Base-by-base conservation (phyloP, 2,113 vertebrate species). In the Procapra przewalskii region DNA sequence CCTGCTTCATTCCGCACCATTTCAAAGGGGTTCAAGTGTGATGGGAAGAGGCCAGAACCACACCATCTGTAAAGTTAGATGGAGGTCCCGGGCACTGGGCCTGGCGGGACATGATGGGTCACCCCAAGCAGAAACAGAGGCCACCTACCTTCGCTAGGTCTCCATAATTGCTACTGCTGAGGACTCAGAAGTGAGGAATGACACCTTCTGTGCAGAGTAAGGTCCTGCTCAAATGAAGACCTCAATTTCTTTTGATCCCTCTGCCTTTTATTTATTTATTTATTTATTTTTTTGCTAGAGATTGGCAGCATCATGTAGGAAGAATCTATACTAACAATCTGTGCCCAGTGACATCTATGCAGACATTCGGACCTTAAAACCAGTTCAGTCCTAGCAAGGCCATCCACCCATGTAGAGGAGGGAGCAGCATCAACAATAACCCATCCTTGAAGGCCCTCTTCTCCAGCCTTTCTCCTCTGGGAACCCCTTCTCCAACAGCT, bases 341-440 rank as follows among this genome's bases (percentile, higher is more conserved):
- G 33, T 25, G 64, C 16, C 50, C 48, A 60, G 25, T 25, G 67
- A 16, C 23, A 16, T 84, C 48, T 17, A 21, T 71, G 40, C 12
- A 17, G 7, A 14, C 27, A 3, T 77, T 31, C 19, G 0, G 45
- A 33, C 71, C 40, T 85, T 50, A 6, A 48, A 33, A 27, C 33
- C 50, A 21, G 17, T 60, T 23, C 45, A 64, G 5, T 36, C 5
- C 8, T 4, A n/a, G 67, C 9, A 40, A 82, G 17, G 6, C 40
- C 45, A 3, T 3, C 1, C 0, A 19, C 12, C 54, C 55, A 1
- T 0, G 0, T 0, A 12, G 45, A 21, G 7, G 4, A 33, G 29
- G 45, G 9, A 25, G 25, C 8, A 12, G 2, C 25, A 12, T 9
- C 3, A 0, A 3, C 1, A 2, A 11, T 36, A n/a, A 80, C 13